Percentiles rank a stretch among this genome's conserved stretches.
These are phyloP conservation scores for Penaeus japonicus DNA, from an alignment of 1,140 invertebrate genomes.

Conservation along the genomic window DNA sequence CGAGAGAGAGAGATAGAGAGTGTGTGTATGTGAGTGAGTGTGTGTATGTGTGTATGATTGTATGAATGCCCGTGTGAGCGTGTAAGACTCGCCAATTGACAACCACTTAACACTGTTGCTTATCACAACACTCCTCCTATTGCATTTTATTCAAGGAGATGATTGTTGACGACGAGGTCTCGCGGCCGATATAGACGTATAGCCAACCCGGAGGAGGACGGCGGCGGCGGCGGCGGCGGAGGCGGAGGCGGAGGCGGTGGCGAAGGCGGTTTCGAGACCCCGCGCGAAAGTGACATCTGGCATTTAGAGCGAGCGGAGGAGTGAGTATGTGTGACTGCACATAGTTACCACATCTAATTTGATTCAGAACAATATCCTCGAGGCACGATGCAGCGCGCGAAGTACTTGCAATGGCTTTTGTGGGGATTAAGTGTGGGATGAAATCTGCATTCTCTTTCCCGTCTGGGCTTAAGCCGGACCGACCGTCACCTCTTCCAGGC, in stretches of 20 bases:
- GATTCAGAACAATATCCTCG: constrained; percentile 47
- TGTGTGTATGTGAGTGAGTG: constrained; percentile 16
- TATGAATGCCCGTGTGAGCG: constrained; percentile 21
- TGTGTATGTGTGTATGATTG: constrained; percentile 14
- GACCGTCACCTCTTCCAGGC: background rate
- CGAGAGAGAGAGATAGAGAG: background rate
- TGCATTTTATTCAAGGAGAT: constrained; percentile 4
- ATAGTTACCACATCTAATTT: constrained; percentile 50
- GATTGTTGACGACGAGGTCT: background rate
- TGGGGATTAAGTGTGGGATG: background rate
- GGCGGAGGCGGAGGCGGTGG: background rate
- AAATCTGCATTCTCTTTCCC: constrained; percentile 34
- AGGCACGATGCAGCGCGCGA: constrained; percentile 4
- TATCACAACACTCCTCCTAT: constrained; percentile 26
- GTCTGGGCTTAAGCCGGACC: background rate
- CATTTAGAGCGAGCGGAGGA: constrained; percentile 19
- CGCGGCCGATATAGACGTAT: background rate
- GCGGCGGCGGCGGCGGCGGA: background rate
- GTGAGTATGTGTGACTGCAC: constrained; percentile 48
- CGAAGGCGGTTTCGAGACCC: background rate
- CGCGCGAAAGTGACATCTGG: constrained; percentile 40
- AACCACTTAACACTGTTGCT: constrained; percentile 21
- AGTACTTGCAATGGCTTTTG: constrained; percentile 43
- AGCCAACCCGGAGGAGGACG: background rate
- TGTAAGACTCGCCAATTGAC: constrained; percentile 13